Evolutionary conservation across 2,888 invertebrate species (phyloP).

Genomic region (Tribolium freemani): DNA sequence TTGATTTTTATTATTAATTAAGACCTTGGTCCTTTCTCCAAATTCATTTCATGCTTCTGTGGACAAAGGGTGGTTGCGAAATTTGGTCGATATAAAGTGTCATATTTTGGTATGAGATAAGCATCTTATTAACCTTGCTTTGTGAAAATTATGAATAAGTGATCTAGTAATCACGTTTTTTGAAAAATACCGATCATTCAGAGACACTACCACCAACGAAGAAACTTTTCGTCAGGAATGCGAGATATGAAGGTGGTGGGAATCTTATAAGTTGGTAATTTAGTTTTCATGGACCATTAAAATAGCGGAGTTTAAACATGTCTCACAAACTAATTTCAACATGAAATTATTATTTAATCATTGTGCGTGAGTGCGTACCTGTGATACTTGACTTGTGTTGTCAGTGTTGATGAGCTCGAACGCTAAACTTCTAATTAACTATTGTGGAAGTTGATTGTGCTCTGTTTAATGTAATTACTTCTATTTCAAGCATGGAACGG

Average conservation of each 20-base stretch:
- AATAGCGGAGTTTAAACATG: slow-evolving; percentile 35
- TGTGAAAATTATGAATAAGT: slow-evolving; percentile 12
- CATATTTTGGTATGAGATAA: slow-evolving; percentile 21
- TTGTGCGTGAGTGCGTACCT: slow-evolving; percentile 15
- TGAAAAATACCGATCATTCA: background rate
- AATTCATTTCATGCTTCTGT: slow-evolving; percentile 3
- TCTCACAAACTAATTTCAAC: slow-evolving; percentile 23
- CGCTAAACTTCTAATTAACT: background rate
- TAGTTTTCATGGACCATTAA: slow-evolving; percentile 48
- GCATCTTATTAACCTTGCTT: slow-evolving; percentile 20
- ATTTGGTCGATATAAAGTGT: slow-evolving; percentile 14
- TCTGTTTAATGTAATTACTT: slow-evolving; percentile 1
- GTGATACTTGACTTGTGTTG: background rate
- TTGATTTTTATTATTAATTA: background rate
- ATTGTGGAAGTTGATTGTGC: slow-evolving; percentile 5
- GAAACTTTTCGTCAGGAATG: background rate
- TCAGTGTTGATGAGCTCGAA: background rate
- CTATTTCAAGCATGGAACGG: background rate
- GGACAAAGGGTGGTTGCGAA: slow-evolving; percentile 23
- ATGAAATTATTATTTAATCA: slow-evolving; percentile 14
- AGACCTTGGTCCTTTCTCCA: background rate
- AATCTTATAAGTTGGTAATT: slow-evolving; percentile 51
- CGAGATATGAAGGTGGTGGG: slow-evolving; percentile 45
- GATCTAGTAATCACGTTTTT: slow-evolving; percentile 7
- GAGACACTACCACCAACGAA: background rate